Evolutionary conservation across 2,888 invertebrate genomes (phyloP).

Genomic region (Gastracanthus pulcherrimus): DNA sequence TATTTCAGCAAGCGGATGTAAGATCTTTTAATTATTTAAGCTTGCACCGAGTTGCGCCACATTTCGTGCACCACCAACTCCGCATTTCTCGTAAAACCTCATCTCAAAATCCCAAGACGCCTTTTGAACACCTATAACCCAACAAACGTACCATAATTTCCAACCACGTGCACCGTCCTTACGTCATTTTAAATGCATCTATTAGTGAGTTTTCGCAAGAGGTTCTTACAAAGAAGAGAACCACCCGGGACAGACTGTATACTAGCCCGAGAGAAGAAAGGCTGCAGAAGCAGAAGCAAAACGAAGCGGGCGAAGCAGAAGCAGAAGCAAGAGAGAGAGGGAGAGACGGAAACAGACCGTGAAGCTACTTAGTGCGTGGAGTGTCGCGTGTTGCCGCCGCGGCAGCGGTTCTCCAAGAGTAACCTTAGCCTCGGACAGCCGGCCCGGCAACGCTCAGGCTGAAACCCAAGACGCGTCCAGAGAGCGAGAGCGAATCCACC

Average conservation of each 20-base stretch:
- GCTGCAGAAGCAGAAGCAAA: slow-evolving; percentile 15
- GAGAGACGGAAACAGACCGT: slow-evolving; percentile 70
- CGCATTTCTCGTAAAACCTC: not conserved
- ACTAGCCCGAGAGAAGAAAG: not conserved
- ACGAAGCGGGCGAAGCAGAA: slow-evolving; percentile 18
- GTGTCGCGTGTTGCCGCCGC: slow-evolving; percentile 63
- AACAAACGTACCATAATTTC: not conserved
- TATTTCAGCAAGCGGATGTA: too few relatives aligned
- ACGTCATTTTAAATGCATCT: slow-evolving; percentile 25
- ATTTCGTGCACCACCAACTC: not conserved
- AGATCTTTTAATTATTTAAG: too few relatives aligned
- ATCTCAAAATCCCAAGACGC: not conserved
- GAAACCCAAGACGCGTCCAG: slow-evolving; percentile 27
- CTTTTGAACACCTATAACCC: not conserved
- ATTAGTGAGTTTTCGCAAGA: slow-evolving; percentile 8
- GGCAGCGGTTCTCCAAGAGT: slow-evolving; percentile 9
- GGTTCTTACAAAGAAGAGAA: not conserved
- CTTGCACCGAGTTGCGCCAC: too few relatives aligned
- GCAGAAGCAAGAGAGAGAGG: slow-evolving; percentile 42
- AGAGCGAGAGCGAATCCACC: not conserved
- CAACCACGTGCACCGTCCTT: not conserved
- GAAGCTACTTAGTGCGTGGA: slow-evolving; percentile 71
- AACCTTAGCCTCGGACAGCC: slow-evolving; percentile 42
- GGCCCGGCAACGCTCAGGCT: not conserved
- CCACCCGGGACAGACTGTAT: not conserved